A percentile compares a stretch with the other conserved stretches of the same genome.
phyloP scores from a whole-genome alignment of 1,140 invertebrate species.

The Agrypnia vestita region DNA sequence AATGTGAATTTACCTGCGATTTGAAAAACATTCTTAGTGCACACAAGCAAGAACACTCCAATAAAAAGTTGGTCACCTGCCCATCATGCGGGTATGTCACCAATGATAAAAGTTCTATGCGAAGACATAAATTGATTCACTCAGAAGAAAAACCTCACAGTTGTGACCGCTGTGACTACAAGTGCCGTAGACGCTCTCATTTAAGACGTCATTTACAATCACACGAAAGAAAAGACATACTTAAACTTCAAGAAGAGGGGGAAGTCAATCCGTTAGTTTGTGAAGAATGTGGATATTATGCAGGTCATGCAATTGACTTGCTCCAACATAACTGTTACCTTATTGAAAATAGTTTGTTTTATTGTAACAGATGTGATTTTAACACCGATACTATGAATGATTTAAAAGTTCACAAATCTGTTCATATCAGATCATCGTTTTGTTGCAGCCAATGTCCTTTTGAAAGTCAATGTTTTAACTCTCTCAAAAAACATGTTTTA shows the following conservation, averaged over 20 bases:
- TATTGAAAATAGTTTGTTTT: background rate
- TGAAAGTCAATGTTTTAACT: background rate
- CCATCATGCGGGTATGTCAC: slow-evolving; percentile 12
- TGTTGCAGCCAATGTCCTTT: background rate
- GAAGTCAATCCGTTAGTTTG: slow-evolving; percentile 17
- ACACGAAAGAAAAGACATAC: slow-evolving; percentile 34
- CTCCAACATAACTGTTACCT: background rate
- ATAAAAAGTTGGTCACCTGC: slow-evolving; percentile 19
- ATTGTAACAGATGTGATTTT: slow-evolving; percentile 28
- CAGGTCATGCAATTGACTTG: background rate
- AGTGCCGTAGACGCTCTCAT: slow-evolving; percentile 23
- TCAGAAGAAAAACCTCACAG: slow-evolving; percentile 14
- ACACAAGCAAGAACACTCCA: slow-evolving; percentile 10
- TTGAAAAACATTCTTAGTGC: background rate
- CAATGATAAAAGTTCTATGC: background rate
- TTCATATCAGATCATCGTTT: background rate
- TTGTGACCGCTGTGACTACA: slow-evolving; percentile 33
- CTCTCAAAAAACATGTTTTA: slow-evolving; percentile 2
- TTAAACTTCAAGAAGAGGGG: background rate
- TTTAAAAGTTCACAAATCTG: slow-evolving; percentile 10
- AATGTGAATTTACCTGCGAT: slow-evolving; percentile 22
- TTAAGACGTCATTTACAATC: slow-evolving; percentile 26
- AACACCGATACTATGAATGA: background rate
- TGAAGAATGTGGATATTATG: slow-evolving; percentile 1
- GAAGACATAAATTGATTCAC: slow-evolving; percentile 23